Conservation (phyloP, 2,888 invertebrate species). For the Uloborus plumipes region DNA sequence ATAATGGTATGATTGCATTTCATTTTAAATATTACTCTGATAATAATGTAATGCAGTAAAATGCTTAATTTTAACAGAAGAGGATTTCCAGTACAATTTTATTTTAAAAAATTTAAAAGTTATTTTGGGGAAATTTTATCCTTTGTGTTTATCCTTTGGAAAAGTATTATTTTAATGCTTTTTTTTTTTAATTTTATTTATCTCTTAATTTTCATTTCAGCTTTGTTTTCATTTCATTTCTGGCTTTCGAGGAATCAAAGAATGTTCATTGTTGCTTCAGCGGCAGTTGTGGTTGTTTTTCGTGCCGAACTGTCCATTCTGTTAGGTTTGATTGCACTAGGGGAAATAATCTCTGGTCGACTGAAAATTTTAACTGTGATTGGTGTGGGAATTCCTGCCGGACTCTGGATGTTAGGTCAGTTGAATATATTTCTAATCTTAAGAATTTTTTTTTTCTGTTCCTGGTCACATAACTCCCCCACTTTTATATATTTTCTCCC, state of each 20-base stretch:
- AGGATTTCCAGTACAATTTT: too few relatives aligned
- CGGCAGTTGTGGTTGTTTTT: constrained; percentile 89
- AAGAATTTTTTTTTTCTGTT: neutral
- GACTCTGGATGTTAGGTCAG: constrained; percentile 75
- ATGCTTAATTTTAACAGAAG: too few relatives aligned
- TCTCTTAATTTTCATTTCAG: constrained; percentile 75
- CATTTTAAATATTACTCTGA: too few relatives aligned
- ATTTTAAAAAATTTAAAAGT: too few relatives aligned
- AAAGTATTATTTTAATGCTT: too few relatives aligned
- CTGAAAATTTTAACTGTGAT: constrained; percentile 75
- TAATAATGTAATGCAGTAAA: too few relatives aligned
- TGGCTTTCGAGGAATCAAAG: constrained; percentile 85
- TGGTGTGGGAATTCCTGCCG: constrained; percentile 70
- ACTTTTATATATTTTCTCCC: neutral
- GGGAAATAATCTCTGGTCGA: constrained; percentile 82
- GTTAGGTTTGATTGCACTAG: constrained; percentile 85
- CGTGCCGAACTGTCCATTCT: constrained; percentile 89
- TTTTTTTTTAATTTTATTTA: neutral
- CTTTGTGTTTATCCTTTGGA: too few relatives aligned
- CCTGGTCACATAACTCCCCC: neutral
- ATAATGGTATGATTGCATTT: too few relatives aligned
- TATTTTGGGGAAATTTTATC: too few relatives aligned
- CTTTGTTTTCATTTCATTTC: constrained; percentile 84
- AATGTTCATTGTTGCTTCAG: constrained; percentile 86
- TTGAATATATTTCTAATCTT: constrained; percentile 49